Evolutionary conservation across 1,140 invertebrate species (phyloP).

Genomic region (Venturia canescens): DNA sequence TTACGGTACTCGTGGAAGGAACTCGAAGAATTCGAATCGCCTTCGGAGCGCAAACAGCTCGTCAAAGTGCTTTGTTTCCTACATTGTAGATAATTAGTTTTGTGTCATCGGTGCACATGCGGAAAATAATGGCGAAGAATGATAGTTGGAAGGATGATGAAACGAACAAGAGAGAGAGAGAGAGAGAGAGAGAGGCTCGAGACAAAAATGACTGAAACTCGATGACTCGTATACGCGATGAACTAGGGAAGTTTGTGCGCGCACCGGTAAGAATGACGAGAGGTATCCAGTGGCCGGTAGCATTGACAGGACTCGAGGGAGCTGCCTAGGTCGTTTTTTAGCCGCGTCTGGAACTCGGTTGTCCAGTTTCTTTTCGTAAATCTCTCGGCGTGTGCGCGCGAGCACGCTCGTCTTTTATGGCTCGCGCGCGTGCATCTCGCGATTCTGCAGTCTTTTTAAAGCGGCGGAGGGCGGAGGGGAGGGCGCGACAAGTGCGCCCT

Average conservation of each 20-base stretch:
- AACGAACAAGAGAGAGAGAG: neutral
- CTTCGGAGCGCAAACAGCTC: neutral
- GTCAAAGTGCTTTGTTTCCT: neutral
- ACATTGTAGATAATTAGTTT: conserved; percentile 3
- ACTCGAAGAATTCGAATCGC: neutral
- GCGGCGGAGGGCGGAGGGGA: neutral
- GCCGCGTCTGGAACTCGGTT: conserved; percentile 34
- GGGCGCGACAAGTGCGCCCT: neutral
- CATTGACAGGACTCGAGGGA: conserved; percentile 24
- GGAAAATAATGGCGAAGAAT: neutral
- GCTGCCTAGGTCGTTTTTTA: conserved; percentile 7
- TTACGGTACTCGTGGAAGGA: neutral
- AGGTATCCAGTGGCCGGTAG: conserved; percentile 8
- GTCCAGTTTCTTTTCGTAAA: conserved; percentile 47
- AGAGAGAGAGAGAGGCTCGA: neutral
- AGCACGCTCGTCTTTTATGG: neutral
- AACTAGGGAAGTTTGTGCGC: neutral
- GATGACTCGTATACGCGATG: neutral
- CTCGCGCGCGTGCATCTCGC: neutral
- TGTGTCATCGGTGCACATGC: neutral
- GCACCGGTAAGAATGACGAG: neutral
- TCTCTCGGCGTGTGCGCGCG: conserved; percentile 23
- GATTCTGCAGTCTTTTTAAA: too few species aligned
- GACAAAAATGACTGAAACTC: neutral
- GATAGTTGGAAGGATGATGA: neutral